A percentile compares a stretch with the other conserved stretches of the same genome.
These are phyloP conservation scores for Cheilosia soror DNA, from an alignment of 2,888 invertebrate species.

Conservation along the genomic window DNA sequence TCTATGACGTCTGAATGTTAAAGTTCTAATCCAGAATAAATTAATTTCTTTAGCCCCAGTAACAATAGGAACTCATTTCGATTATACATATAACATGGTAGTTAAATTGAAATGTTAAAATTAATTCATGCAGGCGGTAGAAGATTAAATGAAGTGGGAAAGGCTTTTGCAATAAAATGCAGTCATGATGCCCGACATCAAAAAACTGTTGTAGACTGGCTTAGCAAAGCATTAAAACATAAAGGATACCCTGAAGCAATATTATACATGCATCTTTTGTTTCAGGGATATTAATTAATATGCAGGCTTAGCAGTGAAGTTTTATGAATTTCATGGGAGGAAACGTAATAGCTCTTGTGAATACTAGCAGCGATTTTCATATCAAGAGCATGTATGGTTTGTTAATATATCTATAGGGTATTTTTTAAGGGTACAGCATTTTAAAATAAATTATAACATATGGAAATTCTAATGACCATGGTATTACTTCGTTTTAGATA, in stretches of 20 bases:
- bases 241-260: conserved; percentile 5
- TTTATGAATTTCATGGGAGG: neutral
- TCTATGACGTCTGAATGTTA: no score
- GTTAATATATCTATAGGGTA: no score
- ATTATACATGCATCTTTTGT: conserved; percentile 6
- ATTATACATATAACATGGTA: neutral
- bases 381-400: no score
- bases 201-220: neutral
- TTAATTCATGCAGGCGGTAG: neutral
- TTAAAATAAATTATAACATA: no score
- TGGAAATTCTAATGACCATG: no score
- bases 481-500: no score
- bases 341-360: neutral
- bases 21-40: no score
- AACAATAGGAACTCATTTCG: no score
- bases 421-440: no score
- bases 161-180: neutral
- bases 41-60: no score
- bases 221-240: conserved; percentile 29
- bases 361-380: no score
- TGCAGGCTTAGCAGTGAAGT: neutral
- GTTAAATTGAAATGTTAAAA: neutral
- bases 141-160: neutral
- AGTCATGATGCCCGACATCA: no score
- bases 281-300: conserved; percentile 7